Evolutionary conservation across 2,888 invertebrate species (phyloP).

Genomic region (Tachina lurida): DNA sequence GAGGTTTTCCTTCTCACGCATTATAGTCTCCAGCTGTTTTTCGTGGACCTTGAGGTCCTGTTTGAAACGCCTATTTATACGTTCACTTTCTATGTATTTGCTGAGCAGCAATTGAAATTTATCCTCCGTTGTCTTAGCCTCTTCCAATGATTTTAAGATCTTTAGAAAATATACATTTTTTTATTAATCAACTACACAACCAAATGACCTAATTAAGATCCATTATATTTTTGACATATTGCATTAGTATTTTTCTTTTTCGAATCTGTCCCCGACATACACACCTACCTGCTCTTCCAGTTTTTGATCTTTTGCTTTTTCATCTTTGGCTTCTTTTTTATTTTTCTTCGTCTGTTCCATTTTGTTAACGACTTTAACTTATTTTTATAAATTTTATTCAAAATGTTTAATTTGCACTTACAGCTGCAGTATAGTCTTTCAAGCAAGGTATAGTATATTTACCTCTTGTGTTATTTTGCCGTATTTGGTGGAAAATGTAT

Average conservation of each 20-base stretch:
- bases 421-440: conserved; percentile 35
- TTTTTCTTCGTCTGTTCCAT: conserved; percentile 82
- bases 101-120: conserved; percentile 77
- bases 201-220: conserved; percentile 43
- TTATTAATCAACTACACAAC: conserved; percentile 1
- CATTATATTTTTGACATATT: conserved; percentile 42
- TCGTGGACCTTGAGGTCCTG: conserved; percentile 86
- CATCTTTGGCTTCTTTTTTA: conserved; percentile 82
- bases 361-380: conserved; percentile 45
- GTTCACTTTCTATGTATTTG: conserved; percentile 90
- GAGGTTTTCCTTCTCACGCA: conserved; percentile 91
- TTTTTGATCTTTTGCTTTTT: conserved; percentile 83
- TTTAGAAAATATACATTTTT: conserved; percentile 12
- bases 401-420: conserved; percentile 30
- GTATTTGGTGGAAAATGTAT: conserved; percentile 59
- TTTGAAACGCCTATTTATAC: conserved; percentile 85
- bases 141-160: conserved; percentile 77
- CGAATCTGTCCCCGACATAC: background rate
- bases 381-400: conserved; percentile 3
- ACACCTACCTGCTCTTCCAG: conserved; percentile 78
- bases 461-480: conserved; percentile 60
- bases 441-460: conserved; percentile 41
- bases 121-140: conserved; percentile 75
- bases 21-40: conserved; percentile 85
- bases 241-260: conserved; percentile 60